Conservation (phyloP, 2,797 vertebrate species). For the Neostethus bicornis region DNA sequence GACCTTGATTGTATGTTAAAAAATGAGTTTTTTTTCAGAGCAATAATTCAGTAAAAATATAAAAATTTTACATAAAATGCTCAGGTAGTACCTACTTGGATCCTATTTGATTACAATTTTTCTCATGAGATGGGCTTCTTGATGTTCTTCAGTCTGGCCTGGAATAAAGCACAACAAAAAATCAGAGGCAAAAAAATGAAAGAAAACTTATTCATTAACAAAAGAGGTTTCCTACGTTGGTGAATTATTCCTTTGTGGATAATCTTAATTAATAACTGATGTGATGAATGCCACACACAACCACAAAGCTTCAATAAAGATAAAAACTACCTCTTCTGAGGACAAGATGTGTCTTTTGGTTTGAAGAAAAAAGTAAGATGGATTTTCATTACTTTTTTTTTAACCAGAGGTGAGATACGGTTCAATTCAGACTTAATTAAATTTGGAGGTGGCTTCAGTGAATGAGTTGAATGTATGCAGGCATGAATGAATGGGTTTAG, state of each 20-base stretch:
- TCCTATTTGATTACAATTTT: neutral
- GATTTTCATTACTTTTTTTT: neutral
- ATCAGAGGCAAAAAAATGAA: neutral
- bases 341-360: neutral
- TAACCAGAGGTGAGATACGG: neutral
- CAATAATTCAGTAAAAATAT: too few species aligned
- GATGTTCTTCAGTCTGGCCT: neutral
- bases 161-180: neutral
- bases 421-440: neutral
- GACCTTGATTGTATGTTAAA: neutral
- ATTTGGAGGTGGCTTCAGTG: neutral
- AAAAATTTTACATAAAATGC: neutral
- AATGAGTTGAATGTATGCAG: neutral
- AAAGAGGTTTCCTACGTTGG: conserved; percentile 1
- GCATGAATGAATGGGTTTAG: neutral
- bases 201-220: neutral
- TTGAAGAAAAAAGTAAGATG: neutral
- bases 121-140: neutral
- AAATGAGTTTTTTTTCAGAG: too few species aligned
- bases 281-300: neutral
- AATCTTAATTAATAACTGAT: conserved; percentile 9
- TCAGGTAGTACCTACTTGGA: neutral
- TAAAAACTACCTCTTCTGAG: neutral
- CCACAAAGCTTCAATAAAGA: neutral
- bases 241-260: conserved; percentile 6